Evolutionary conservation across 2,113 vertebrate genomes (phyloP).

Genomic region (Chloropsis cyanopogon): DNA sequence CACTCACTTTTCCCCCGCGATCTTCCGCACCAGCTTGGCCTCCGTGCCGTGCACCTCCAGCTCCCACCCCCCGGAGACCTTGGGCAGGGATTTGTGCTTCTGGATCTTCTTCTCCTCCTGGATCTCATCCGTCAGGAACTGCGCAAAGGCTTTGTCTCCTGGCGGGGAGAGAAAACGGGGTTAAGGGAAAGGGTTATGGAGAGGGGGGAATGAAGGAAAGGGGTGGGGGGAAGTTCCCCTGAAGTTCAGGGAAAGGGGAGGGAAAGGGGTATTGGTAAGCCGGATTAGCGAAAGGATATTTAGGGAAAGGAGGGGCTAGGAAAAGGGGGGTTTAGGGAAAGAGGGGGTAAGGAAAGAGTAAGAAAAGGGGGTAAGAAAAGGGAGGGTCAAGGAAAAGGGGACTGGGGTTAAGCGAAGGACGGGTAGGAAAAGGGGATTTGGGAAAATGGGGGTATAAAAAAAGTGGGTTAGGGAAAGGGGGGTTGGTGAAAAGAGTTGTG

Average conservation of each 20-base stretch:
- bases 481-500: too few species aligned
- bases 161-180: rapidly evolving
- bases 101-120: constrained; percentile 93
- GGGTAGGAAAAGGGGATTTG: not conserved
- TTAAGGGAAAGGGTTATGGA: not conserved
- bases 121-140: constrained; percentile 90
- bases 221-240: too few species aligned
- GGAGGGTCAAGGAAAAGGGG: not conserved
- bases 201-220: not conserved
- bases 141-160: constrained; percentile 91
- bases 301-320: not conserved
- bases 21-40: constrained; percentile 79
- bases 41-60: constrained; percentile 88
- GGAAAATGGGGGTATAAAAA: not conserved
- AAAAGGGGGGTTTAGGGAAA: not conserved
- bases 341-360: not conserved
- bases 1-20: constrained; percentile 86
- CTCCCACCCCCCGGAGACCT: constrained; percentile 92
- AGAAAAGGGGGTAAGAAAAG: not conserved
- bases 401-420: not conserved
- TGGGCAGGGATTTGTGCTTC: constrained; percentile 86
- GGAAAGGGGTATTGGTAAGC: not conserved
- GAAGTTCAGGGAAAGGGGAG: too few species aligned
- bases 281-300: not conserved
- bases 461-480: not conserved